These are phyloP conservation scores for Morpho helenor DNA, from an alignment of 2,888 invertebrate species.

Conservation along the genomic window DNA sequence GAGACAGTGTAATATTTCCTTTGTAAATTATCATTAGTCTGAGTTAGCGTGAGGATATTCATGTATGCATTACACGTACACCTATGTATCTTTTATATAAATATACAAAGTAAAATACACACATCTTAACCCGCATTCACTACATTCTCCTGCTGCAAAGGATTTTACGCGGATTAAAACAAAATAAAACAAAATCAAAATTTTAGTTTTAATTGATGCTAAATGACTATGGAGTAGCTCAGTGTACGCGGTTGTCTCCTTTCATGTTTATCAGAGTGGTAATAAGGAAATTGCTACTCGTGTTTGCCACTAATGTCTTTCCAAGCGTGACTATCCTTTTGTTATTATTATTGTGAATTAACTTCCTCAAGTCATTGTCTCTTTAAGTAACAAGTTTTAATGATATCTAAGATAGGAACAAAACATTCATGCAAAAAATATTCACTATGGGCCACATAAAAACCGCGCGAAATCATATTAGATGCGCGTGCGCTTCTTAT, in stretches of 20 bases:
- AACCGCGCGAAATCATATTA: constrained; percentile 34
- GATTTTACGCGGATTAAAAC: too few species aligned
- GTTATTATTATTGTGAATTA: constrained; percentile 60
- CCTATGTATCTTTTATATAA: too few species aligned
- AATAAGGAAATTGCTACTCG: constrained; percentile 59
- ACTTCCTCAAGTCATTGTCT: constrained; percentile 64
- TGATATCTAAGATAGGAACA: constrained; percentile 44
- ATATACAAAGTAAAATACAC: too few species aligned
- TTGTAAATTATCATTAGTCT: too few species aligned
- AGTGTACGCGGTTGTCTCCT: constrained; percentile 18
- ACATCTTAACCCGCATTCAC: too few species aligned
- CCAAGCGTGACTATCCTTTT: constrained; percentile 63
- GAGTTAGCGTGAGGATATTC: too few species aligned
- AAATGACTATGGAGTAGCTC: constrained; percentile 1
- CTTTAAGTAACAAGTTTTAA: constrained; percentile 45
- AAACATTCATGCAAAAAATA: constrained; percentile 31
- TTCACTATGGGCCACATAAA: constrained; percentile 24
- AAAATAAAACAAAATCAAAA: too few species aligned
- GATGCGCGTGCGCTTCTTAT: constrained; percentile 59
- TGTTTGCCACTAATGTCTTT: constrained; percentile 59
- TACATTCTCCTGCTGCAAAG: too few species aligned
- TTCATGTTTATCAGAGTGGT: constrained; percentile 35
- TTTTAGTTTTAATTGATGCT: too few species aligned
- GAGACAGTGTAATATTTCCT: too few species aligned
- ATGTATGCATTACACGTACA: too few species aligned